Evolutionary conservation across 2,888 invertebrate species (phyloP).

Genomic region (Crepidodera aurea): DNA sequence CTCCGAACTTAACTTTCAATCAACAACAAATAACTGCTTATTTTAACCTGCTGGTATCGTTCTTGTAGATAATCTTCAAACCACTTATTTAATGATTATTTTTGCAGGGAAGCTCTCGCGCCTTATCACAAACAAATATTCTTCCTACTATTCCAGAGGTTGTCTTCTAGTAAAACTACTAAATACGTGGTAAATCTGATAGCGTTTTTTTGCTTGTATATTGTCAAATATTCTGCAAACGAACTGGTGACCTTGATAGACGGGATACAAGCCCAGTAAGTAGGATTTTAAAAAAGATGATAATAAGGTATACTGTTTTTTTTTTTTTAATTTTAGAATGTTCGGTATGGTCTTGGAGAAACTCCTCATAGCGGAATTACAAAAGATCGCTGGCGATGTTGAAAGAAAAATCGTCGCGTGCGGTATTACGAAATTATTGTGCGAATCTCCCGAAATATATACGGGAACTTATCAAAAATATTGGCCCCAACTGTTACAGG

Average conservation of each 20-base stretch:
- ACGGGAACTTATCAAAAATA: slow-evolving; percentile 72
- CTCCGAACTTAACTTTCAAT: no score
- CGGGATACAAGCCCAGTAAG: slow-evolving; percentile 84
- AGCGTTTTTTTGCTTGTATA: slow-evolving; percentile 89
- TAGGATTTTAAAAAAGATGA: slow-evolving; percentile 2
- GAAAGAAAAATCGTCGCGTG: slow-evolving; percentile 93
- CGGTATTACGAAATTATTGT: slow-evolving; percentile 85
- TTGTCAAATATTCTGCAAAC: slow-evolving; percentile 80
- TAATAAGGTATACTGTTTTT: no score
- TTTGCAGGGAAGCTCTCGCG: slow-evolving; percentile 73
- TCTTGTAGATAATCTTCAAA: no score
- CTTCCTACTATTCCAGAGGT: slow-evolving; percentile 89
- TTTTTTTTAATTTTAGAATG: slow-evolving; percentile 80
- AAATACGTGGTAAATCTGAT: slow-evolving; percentile 92
- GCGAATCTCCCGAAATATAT: slow-evolving; percentile 75
- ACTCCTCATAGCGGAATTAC: slow-evolving; percentile 84
- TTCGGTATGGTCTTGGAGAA: slow-evolving; percentile 96
- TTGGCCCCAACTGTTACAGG: slow-evolving; percentile 70
- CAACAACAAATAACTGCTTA: no score
- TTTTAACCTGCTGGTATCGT: no score
- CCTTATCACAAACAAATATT: slow-evolving; percentile 88
- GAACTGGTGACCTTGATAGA: slow-evolving; percentile 81
- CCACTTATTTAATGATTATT: no score
- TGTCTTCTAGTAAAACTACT: slow-evolving; percentile 92
- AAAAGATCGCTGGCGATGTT: slow-evolving; percentile 81